Percentiles rank a stretch among this genome's conserved stretches.
phyloP scores from a whole-genome alignment of 1,140 invertebrate species.

The Drosophila tristis region DNA sequence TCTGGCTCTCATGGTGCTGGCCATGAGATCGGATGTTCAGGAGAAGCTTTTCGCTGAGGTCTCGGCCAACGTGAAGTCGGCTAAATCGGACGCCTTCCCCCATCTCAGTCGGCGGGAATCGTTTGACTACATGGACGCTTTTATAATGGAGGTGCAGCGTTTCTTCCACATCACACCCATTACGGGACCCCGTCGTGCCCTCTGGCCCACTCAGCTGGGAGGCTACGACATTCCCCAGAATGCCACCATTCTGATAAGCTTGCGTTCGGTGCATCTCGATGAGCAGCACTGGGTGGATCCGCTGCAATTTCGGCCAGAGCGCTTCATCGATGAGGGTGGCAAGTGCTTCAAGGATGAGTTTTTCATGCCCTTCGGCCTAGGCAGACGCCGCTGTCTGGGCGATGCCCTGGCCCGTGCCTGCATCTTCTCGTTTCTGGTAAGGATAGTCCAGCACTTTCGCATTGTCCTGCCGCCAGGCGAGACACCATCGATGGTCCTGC shows the following conservation, averaged over 20 bases:
- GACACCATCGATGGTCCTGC: conserved; percentile 60
- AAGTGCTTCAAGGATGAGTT: conserved; percentile 82
- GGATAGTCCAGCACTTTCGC: conserved; percentile 87
- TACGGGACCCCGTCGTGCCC: conserved; percentile 88
- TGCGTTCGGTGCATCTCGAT: conserved; percentile 88
- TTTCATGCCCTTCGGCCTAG: conserved; percentile 89
- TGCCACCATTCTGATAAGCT: conserved; percentile 87
- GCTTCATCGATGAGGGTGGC: conserved; percentile 86
- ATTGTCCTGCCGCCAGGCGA: conserved; percentile 68
- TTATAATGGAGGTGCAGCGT: conserved; percentile 88
- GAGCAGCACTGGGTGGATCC: conserved; percentile 88
- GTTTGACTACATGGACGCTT: conserved; percentile 87
- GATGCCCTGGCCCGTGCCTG: conserved; percentile 90
- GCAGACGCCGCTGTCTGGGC: conserved; percentile 90
- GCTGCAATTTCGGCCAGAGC: conserved; percentile 89
- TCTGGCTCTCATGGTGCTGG: conserved; percentile 89
- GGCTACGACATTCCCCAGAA: conserved; percentile 89
- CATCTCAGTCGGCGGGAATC: conserved; percentile 84
- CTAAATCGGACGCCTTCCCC: conserved; percentile 49
- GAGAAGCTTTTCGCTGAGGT: conserved; percentile 88
- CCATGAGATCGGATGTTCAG: conserved; percentile 88
- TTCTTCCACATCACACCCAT: conserved; percentile 87
- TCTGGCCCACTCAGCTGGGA: conserved; percentile 86
- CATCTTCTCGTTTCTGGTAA: conserved; percentile 90
- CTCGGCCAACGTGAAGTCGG: conserved; percentile 66